phyloP scores from a whole-genome alignment of 1,140 invertebrate genomes.

The Elymnias hypermnestra region DNA sequence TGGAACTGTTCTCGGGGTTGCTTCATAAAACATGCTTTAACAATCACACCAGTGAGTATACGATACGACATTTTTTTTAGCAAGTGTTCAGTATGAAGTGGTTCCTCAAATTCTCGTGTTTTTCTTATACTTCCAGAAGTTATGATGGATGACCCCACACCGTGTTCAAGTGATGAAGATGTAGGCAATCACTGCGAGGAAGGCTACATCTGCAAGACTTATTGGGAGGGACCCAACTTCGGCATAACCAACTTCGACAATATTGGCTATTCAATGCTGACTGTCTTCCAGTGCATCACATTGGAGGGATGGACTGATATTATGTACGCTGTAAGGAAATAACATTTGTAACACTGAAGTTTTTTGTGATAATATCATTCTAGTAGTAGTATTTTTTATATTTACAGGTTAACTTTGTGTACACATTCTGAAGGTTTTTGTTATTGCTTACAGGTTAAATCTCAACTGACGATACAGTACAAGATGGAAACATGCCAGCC shows the following conservation, averaged over 20 bases:
- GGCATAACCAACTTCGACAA: constrained; percentile 99
- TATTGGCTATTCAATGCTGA: constrained; percentile 98
- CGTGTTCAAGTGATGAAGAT: constrained; percentile 81
- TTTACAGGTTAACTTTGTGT: no score
- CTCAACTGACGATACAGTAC: no score
- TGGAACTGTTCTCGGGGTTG: constrained; percentile 98
- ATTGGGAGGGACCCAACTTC: constrained; percentile 94
- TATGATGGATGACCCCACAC: constrained; percentile 84
- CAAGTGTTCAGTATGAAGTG: no score
- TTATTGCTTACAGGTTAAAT: no score
- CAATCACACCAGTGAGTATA: constrained; percentile 85
- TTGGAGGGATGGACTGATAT: constrained; percentile 99
- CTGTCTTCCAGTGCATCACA: constrained; percentile 99
- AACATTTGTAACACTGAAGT: background rate
- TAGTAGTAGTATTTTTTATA: background rate
- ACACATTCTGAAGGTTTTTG: no score
- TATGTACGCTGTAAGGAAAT: constrained; percentile 89
- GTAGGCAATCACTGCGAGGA: constrained; percentile 82
- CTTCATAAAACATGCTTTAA: constrained; percentile 95
- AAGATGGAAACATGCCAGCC: no score
- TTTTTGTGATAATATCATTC: background rate
- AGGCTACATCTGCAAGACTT: constrained; percentile 78
- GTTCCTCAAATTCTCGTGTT: no score
- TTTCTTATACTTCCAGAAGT: constrained; percentile 53
- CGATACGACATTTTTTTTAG: no score